Evolutionary conservation across 2,113 vertebrate genomes (phyloP), one percentile per base, ranked within the genome.

Genomic region (Spizaetus ornatus): DNA sequence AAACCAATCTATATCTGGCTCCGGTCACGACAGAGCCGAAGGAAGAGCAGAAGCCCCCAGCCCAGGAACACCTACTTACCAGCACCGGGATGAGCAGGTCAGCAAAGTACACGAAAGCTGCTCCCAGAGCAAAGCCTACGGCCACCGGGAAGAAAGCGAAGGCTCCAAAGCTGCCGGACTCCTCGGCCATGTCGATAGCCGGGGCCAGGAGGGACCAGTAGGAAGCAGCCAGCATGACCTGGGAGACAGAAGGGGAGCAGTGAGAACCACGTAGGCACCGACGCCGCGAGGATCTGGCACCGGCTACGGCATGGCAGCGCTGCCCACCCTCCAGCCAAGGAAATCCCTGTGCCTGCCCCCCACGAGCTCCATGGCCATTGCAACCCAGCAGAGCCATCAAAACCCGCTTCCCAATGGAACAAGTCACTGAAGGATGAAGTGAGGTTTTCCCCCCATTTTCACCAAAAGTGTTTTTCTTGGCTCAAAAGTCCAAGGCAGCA

Each of bases 191-290:
- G 88, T 99, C 99, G 11, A 99, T 98, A 0, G 99, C 99, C 0
- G 99, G 99, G 14, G 99, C 99, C 95, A 99, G 98, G 36, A 99
- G 95, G 3, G 99, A 99, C 99, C 99, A 99, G 76, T 99, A 99
- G 86, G 99, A 99, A 7, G 99, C 99, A 0, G 99, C 99, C 94
- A 99, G 70, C 99, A 99, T 99, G 53, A 99, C 99, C 99, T 99
- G 96, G 72, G 91, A 13, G 72, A 88, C 12, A 86, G 16, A 63
- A 66, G 8, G 71, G 27, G 48, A 93, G 11, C 0, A 5, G 32
- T 95, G 67, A 86, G 77, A 55, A n/a, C 31, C 34, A 19, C 1
- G 4, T 2, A 27, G n/a, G 31, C 23, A 45, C n/a, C 4, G 2
- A 25, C 4, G 9, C 42, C 7, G 1, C 2, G 1, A 29, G 16